phyloP scores from a whole-genome alignment of 2,113 vertebrate genomes.

The Clarias gariepinus region DNA sequence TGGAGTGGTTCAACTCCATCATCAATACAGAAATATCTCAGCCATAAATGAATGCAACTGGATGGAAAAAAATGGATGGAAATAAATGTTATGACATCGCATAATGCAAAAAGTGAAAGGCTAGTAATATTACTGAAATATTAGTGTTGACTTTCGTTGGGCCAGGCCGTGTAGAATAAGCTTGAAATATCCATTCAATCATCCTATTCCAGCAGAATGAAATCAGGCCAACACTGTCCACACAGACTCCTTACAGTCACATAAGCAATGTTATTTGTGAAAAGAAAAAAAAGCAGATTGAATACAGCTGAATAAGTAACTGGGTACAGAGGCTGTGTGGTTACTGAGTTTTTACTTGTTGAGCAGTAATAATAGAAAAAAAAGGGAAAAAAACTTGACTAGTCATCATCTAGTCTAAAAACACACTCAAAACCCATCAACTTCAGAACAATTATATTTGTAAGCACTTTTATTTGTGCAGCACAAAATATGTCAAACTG shows the following conservation, averaged over 20 bases:
- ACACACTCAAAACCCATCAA: too few species aligned
- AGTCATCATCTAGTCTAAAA: neutral
- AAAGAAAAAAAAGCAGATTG: neutral
- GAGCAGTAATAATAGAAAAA: neutral
- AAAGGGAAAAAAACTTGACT: neutral
- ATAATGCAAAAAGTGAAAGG: too few species aligned
- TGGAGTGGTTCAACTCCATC: too few species aligned
- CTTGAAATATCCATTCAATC: neutral
- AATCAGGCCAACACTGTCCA: neutral
- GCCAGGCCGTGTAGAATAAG: neutral
- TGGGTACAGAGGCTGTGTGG: neutral
- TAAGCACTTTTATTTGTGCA: neutral
- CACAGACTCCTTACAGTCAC: neutral
- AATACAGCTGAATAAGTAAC: neutral
- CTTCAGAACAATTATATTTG: neutral
- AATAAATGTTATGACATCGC: too few species aligned
- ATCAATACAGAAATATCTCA: too few species aligned
- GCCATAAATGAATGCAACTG: too few species aligned
- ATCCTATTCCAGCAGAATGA: neutral
- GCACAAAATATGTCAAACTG: neutral
- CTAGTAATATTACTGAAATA: too few species aligned
- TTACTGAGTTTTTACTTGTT: neutral
- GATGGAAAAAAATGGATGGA: too few species aligned
- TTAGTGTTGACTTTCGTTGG: too few species aligned
- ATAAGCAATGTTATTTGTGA: conserved; percentile 9